phyloP scores from a whole-genome alignment of 37 sponge, comb jelly and placozoan species.

The Spongia lamella region DNA sequence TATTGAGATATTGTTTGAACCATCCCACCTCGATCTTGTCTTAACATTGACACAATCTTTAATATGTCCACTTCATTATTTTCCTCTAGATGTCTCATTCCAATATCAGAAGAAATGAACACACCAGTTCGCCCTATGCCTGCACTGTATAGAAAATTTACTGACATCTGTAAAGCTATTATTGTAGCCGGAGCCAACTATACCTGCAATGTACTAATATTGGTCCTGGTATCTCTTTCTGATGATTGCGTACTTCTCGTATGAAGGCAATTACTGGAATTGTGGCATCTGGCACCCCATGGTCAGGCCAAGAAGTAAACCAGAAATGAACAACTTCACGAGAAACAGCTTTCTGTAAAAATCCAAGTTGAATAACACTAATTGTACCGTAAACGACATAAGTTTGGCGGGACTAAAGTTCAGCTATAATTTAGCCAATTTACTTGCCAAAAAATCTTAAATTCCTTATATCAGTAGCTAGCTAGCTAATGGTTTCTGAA shows the following conservation, averaged over 20 bases:
- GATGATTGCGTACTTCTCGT: not conserved
- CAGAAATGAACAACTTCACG: constrained; percentile 80
- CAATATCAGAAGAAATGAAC: constrained; percentile 76
- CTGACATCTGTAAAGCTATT: no score
- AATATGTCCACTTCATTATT: constrained; percentile 66
- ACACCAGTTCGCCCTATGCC: constrained; percentile 90
- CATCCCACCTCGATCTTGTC: constrained; percentile 91
- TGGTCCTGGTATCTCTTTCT: constrained; percentile 46
- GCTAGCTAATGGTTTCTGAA: no score
- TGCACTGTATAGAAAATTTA: constrained; percentile 48
- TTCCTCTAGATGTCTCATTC: constrained; percentile 76
- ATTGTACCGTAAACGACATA: not conserved
- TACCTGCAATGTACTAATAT: constrained; percentile 89
- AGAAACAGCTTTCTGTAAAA: constrained; percentile 62
- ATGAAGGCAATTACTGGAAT: constrained; percentile 64
- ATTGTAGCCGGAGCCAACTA: no score
- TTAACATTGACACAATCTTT: constrained; percentile 66
- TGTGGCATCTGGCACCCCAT: constrained; percentile 70
- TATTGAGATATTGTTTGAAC: constrained; percentile 89
- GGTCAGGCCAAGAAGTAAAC: constrained; percentile 95
- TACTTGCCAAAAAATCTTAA: no score
- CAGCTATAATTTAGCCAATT: not conserved
- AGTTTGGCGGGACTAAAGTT: not conserved
- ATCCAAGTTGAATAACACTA: not conserved
- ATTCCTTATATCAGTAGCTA: no score